Conservation (phyloP, 1,140 invertebrate species). For the Megalonaias nervosa region DNA sequence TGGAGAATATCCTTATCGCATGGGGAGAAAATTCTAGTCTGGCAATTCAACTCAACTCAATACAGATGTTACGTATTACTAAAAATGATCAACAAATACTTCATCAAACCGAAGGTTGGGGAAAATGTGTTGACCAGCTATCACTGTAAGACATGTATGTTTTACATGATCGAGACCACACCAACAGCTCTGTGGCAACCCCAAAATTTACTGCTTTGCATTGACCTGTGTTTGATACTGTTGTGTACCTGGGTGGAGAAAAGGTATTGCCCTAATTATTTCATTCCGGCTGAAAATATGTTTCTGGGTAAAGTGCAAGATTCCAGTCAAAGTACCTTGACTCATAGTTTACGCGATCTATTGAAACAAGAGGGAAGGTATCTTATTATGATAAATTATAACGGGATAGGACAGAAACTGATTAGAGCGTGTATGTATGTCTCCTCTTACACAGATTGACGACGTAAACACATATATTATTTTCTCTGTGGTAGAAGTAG, state of each 20-base stretch:
- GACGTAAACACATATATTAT: no score
- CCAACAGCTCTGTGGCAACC: not conserved
- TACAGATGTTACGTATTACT: conserved; percentile 17
- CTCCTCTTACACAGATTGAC: no score
- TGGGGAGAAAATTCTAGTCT: conserved; percentile 15
- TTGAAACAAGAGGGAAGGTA: no score
- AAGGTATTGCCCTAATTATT: not conserved
- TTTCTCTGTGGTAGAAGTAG: no score
- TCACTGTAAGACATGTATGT: conserved; percentile 10
- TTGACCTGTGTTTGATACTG: not conserved
- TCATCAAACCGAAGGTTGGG: conserved; percentile 5
- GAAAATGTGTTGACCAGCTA: not conserved
- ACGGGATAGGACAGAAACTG: no score
- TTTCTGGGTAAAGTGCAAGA: not conserved
- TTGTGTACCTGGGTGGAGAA: not conserved
- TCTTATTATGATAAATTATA: no score
- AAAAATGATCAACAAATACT: conserved; percentile 13
- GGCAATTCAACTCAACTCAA: conserved; percentile 4
- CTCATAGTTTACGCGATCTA: no score
- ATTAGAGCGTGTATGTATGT: no score
- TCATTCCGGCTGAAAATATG: conserved; percentile 10
- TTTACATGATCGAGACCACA: conserved; percentile 12
- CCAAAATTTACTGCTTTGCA: conserved; percentile 8
- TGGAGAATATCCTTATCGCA: conserved; percentile 22
- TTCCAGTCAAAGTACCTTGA: no score